These are phyloP conservation scores for Cricetomys ansorgei DNA, from an alignment of 2,113 vertebrate genomes.

Conservation along the genomic window DNA sequence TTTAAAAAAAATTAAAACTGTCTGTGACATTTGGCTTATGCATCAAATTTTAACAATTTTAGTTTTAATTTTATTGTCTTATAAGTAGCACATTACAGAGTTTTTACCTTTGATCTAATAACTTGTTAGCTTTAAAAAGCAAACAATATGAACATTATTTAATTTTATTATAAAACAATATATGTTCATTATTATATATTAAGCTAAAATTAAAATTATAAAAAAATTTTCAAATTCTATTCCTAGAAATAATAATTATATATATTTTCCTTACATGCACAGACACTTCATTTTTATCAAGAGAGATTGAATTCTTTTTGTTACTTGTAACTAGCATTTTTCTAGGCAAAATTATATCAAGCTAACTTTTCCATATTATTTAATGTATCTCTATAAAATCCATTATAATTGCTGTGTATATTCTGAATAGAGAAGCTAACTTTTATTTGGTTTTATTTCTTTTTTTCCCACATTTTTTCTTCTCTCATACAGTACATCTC, in stretches of 20 bases:
- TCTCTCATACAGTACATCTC: too few relatives aligned
- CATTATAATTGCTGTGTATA: not conserved
- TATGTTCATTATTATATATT: not conserved
- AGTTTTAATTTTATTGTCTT: not conserved
- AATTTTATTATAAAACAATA: conserved; percentile 43
- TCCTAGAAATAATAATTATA: not conserved
- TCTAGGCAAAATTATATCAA: not conserved
- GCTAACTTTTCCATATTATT: not conserved
- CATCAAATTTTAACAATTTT: conserved; percentile 20
- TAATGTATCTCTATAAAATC: not conserved
- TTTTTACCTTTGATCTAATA: conserved; percentile 19
- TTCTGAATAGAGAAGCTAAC: not conserved
- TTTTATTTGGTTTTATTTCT: not conserved
- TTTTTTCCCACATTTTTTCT: conserved; percentile 17
- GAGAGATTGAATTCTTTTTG: not conserved
- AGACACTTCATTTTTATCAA: not conserved
- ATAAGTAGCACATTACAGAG: not conserved
- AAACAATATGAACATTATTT: not conserved
- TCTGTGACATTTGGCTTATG: not conserved
- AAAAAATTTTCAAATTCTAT: not conserved
- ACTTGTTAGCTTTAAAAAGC: not conserved
- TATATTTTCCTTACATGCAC: not conserved
- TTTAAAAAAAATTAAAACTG: not conserved
- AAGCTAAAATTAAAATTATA: conserved; percentile 28
- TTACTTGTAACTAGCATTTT: not conserved